Evolutionary conservation across 2,888 invertebrate species (phyloP).

Genomic region (Tanaodytes sp.): DNA sequence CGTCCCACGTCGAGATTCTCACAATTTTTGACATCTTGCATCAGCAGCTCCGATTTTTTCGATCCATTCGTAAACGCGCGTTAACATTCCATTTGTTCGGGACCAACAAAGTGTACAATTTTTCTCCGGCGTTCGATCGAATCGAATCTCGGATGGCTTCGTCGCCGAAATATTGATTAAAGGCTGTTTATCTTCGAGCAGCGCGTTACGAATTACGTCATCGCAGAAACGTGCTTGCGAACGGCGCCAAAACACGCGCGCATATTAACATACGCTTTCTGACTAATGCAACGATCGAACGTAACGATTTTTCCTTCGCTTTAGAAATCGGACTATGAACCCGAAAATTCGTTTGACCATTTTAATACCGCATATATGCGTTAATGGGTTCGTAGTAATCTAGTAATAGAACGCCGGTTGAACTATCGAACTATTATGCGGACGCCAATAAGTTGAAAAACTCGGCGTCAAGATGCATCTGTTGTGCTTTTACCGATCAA

Average conservation of each 20-base stretch:
- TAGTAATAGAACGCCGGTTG: too few relatives aligned
- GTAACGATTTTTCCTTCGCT: conserved; percentile 14
- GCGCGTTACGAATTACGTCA: conserved; percentile 23
- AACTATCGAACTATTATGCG: too few relatives aligned
- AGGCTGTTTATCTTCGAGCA: conserved; percentile 15
- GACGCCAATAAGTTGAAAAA: too few relatives aligned
- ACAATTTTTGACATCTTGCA: conserved; percentile 67
- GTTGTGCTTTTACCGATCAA: too few relatives aligned
- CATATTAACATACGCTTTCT: conserved; percentile 17
- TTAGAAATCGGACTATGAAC: conserved; percentile 35
- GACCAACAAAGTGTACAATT: not conserved
- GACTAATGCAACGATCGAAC: conserved; percentile 26
- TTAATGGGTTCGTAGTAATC: too few relatives aligned
- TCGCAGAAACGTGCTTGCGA: conserved; percentile 12
- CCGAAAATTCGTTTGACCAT: too few relatives aligned
- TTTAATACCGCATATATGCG: too few relatives aligned
- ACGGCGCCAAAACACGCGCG: not conserved
- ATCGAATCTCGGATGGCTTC: conserved; percentile 5
- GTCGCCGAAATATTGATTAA: conserved; percentile 20
- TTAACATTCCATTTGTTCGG: not conserved
- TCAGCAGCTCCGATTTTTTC: conserved; percentile 5
- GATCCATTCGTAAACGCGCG: conserved; percentile 4
- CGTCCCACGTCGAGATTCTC: conserved; percentile 74
- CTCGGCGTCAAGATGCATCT: too few relatives aligned
- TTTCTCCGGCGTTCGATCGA: conserved; percentile 3